Evolutionary conservation across 2,797 vertebrate species (phyloP).

Genomic region (Cottoperca gobio): DNA sequence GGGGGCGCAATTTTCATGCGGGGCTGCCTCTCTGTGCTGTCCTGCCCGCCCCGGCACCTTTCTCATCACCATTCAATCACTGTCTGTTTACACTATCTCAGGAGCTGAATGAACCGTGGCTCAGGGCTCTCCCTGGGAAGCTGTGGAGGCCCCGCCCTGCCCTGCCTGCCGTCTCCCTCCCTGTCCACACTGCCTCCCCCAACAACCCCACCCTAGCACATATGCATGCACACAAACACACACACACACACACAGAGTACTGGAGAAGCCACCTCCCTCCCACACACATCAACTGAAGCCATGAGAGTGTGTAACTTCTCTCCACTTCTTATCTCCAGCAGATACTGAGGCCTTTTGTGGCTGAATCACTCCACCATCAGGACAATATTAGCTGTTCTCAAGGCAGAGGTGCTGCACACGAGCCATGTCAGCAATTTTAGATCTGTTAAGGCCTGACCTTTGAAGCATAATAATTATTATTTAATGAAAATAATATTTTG

Average conservation of each 20-base stretch:
- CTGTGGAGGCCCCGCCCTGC: constrained; percentile 67
- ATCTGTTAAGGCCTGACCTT: constrained; percentile 33
- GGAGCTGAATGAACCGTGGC: constrained; percentile 80
- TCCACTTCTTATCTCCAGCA: constrained; percentile 78
- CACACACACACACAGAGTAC: constrained; percentile 51
- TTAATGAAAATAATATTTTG: neutral
- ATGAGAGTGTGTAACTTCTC: constrained; percentile 68
- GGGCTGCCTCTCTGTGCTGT: constrained; percentile 56
- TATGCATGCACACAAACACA: constrained; percentile 11
- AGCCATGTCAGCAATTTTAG: constrained; percentile 36
- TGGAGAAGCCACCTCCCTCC: constrained; percentile 42
- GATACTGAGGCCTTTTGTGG: constrained; percentile 79
- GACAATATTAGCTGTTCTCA: constrained; percentile 62
- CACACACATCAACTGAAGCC: constrained; percentile 57
- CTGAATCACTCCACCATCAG: constrained; percentile 54
- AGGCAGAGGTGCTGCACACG: constrained; percentile 35
- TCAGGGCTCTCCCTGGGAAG: constrained; percentile 83
- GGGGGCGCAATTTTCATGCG: constrained; percentile 74
- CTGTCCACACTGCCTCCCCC: constrained; percentile 37
- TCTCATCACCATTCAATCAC: constrained; percentile 86
- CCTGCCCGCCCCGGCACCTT: constrained; percentile 76
- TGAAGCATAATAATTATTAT: constrained; percentile 16
- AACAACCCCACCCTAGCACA: constrained; percentile 53
- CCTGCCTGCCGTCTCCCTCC: constrained; percentile 36
- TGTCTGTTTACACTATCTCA: constrained; percentile 86